phyloP scores from a whole-genome alignment of 2,113 vertebrate genomes.

The Scalopus aquaticus region DNA sequence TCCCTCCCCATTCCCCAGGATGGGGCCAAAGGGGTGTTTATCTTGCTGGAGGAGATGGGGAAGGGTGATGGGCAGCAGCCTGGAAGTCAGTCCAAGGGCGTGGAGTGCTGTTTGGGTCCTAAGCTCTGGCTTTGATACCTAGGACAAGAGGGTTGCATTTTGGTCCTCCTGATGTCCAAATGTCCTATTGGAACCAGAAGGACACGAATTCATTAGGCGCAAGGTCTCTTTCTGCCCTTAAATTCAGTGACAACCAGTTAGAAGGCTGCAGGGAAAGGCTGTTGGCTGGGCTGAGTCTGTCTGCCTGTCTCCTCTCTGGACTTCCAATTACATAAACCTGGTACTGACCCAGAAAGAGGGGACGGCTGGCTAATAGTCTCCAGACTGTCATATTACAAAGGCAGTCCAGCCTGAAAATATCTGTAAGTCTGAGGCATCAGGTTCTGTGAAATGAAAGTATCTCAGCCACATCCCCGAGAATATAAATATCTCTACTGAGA shows the following conservation, averaged over 20 bases:
- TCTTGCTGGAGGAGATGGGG: not conserved
- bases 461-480: slow-evolving; percentile 57
- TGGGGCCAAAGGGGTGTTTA: slow-evolving; percentile 13
- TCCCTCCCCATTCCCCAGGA: not conserved
- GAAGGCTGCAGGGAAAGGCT: not conserved
- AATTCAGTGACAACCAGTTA: not conserved
- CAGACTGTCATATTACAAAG: slow-evolving; percentile 54
- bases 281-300: not conserved
- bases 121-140: not conserved
- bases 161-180: not conserved
- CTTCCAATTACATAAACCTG: slow-evolving; percentile 66
- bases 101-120: not conserved
- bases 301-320: slow-evolving; percentile 54
- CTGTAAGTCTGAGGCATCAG: slow-evolving; percentile 22
- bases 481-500: slow-evolving; percentile 23
- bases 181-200: slow-evolving; percentile 6
- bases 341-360: slow-evolving; percentile 68
- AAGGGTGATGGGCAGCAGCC: not conserved
- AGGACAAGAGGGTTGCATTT: not conserved
- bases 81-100: not conserved
- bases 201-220: slow-evolving; percentile 24
- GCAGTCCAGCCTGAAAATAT: slow-evolving; percentile 41
- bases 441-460: slow-evolving; percentile 58
- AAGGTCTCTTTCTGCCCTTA: slow-evolving; percentile 38
- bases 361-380: not conserved